Evolutionary conservation across 2,797 vertebrate species (phyloP), one percentile per base, ranked within the genome.

Genomic region (Carduelis carduelis): DNA sequence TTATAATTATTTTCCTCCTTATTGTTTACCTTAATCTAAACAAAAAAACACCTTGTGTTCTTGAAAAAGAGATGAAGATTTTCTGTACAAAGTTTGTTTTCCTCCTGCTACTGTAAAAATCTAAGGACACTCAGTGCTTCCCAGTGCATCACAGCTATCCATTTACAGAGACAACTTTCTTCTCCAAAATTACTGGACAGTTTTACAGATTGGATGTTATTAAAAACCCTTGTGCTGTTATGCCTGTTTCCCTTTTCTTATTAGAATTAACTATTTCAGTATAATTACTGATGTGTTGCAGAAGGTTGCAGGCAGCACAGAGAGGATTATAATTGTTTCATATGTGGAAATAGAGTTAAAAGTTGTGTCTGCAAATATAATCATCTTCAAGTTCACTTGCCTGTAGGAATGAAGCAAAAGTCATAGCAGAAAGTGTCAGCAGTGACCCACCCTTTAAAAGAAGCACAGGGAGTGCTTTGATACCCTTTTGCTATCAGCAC

Each of bases 401-500:
- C 35, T 68, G 22, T 21, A 53, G 57, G 81, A 80, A 88, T 60
- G 69, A 91, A 96, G 91, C 76, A 93, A 71, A 86, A 93, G 57
- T 27, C 90, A 41, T 49, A 84, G 63, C 89, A 97, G 90, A 84
- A 78, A 37, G 83, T 32, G 83, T 80, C 28, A 78, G 60, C 91
- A 97, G 92, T 63, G 88, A 78, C 87, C 74, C 55, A 34, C 89
- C 95, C 91, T 86, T 94, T 55, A 49, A 52, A 94, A 94, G 93
- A 92, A 87, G 77, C 49, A 12, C 24, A 61, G 89, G 78, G 74
- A 80, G 74, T 70, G 52, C 24, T 96, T 96, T 96, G 92, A 94
- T 61, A 71, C n/a, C 66, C 76, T 77, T 90, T 78, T 53, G 68
- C 43, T n/a, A 55, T 57, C 53, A 55, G 88, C 88, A 37, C 57